Percentiles rank a stretch among this genome's conserved stretches.
phyloP scores from a whole-genome alignment of 2,797 vertebrate genomes.

The Argentina silus region DNA sequence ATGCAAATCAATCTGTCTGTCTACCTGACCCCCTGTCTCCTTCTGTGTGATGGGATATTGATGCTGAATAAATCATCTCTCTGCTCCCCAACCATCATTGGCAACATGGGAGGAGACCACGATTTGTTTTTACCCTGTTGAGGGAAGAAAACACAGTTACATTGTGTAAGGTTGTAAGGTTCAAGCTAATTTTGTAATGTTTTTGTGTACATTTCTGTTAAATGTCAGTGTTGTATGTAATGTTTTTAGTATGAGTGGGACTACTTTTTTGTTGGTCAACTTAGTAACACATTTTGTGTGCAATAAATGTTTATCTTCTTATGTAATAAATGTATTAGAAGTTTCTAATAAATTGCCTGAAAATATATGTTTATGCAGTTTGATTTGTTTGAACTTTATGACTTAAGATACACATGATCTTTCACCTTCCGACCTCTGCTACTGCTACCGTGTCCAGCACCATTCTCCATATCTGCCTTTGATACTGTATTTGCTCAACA shows the following conservation, averaged over 20 bases:
- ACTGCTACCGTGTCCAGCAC: neutral
- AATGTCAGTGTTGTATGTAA: too few species aligned
- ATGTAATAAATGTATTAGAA: neutral
- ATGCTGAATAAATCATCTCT: too few species aligned
- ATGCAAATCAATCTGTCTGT: neutral
- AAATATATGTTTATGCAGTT: neutral
- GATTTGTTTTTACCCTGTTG: too few species aligned
- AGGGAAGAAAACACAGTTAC: too few species aligned
- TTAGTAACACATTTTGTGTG: neutral
- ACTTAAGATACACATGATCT: too few species aligned
- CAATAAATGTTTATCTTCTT: neutral
- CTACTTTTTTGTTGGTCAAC: neutral
- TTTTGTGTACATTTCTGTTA: neutral
- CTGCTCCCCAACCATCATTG: too few species aligned
- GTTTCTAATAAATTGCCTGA: neutral
- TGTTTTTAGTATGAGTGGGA: too few species aligned
- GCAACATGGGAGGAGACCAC: too few species aligned
- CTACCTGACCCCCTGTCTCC: neutral
- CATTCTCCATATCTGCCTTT: neutral
- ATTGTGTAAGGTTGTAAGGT: neutral
- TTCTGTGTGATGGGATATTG: neutral
- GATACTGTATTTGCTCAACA: slow-evolving; percentile 28
- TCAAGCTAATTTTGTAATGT: neutral
- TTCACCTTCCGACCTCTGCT: neutral
- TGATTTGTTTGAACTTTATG: neutral